These are phyloP conservation scores for Takifugu bimaculatus DNA, from an alignment of 2,113 vertebrate species.

Conservation along the genomic window DNA sequence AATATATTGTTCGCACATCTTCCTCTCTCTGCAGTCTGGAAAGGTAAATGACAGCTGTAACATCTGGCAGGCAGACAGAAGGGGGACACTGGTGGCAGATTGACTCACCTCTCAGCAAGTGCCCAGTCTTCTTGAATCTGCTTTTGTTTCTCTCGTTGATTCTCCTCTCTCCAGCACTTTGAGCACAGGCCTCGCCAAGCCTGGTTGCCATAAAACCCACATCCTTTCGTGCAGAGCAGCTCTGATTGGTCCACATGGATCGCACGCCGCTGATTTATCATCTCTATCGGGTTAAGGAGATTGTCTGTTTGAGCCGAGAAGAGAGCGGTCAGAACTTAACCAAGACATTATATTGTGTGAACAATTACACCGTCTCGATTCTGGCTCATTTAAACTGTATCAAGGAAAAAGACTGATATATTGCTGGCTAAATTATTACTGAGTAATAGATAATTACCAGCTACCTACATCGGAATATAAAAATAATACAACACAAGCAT, in stretches of 20 bases:
- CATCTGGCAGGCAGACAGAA: neutral
- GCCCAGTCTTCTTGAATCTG: constrained; percentile 97
- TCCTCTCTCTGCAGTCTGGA: constrained; percentile 87
- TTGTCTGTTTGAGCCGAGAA: neutral
- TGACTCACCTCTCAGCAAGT: constrained; percentile 86
- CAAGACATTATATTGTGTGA: too few relatives aligned
- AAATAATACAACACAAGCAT: too few relatives aligned
- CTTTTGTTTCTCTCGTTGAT: constrained; percentile 84
- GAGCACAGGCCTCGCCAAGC: constrained; percentile 95
- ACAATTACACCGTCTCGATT: too few relatives aligned
- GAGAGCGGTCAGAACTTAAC: too few relatives aligned
- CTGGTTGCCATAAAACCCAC: constrained; percentile 92
- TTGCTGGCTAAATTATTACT: too few relatives aligned
- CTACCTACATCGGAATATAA: too few relatives aligned
- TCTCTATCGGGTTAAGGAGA: constrained; percentile 60
- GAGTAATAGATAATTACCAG: too few relatives aligned
- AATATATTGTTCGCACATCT: constrained; percentile 49
- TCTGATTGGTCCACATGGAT: constrained; percentile 95
- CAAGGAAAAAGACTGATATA: too few relatives aligned
- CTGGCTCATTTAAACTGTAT: too few relatives aligned
- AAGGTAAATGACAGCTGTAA: neutral
- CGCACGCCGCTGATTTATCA: constrained; percentile 86
- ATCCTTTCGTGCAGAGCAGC: constrained; percentile 93
- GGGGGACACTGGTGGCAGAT: neutral
- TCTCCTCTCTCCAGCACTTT: constrained; percentile 94